Evolutionary conservation across 1,140 invertebrate genomes (phyloP).

Genomic region (Drosophila simulans): DNA sequence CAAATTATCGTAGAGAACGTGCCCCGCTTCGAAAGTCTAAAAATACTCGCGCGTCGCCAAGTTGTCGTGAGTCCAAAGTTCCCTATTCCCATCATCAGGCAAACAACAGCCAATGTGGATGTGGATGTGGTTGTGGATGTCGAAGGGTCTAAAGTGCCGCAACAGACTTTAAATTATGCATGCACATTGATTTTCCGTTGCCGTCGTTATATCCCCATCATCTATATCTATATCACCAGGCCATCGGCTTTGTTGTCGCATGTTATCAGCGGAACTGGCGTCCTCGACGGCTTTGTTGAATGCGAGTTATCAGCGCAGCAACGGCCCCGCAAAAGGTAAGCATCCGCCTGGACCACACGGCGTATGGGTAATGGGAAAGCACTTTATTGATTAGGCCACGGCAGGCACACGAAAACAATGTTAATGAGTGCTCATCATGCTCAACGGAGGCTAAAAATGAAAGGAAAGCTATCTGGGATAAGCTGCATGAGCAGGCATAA

Average conservation of each 20-base stretch:
- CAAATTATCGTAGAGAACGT: slow-evolving; percentile 76
- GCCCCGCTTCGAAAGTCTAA: slow-evolving; percentile 60
- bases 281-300: slow-evolving; percentile 75
- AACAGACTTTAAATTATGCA: slow-evolving; percentile 78
- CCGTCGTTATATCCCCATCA: slow-evolving; percentile 37
- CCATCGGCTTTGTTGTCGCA: slow-evolving; percentile 65
- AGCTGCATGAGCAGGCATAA: not conserved
- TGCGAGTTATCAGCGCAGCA: slow-evolving; percentile 76
- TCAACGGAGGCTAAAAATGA: not conserved
- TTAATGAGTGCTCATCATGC: slow-evolving; percentile 11
- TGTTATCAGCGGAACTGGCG: slow-evolving; percentile 76
- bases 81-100: not conserved
- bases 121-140: slow-evolving; percentile 9
- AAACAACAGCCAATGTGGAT: not conserved
- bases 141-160: slow-evolving; percentile 48
- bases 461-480: not conserved
- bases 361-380: slow-evolving; percentile 25
- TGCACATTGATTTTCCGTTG: slow-evolving; percentile 75
- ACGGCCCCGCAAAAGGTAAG: slow-evolving; percentile 76
- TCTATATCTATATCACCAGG: slow-evolving; percentile 39
- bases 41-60: slow-evolving; percentile 48
- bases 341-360: slow-evolving; percentile 13
- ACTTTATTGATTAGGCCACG: slow-evolving; percentile 16
- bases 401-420: slow-evolving; percentile 4
- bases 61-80: slow-evolving; percentile 19